phyloP scores from a whole-genome alignment of 2,888 invertebrate species.

The Cataglyphis albicans region DNA sequence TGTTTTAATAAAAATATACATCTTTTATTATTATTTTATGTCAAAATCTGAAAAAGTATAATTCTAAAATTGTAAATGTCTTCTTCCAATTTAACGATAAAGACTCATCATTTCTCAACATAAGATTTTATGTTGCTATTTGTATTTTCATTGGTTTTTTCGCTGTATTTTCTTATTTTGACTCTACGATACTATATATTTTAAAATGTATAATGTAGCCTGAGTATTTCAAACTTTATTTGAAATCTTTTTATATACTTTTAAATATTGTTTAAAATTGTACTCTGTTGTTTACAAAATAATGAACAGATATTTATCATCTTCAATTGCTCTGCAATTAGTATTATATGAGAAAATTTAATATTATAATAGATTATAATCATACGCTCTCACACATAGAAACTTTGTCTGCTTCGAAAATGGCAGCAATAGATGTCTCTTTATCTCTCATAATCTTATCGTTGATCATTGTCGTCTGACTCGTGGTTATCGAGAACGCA shows the following conservation, averaged over 20 bases:
- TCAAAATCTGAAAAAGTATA: neutral
- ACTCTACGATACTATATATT: neutral
- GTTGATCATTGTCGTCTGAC: conserved; percentile 36
- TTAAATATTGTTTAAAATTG: neutral
- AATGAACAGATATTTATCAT: neutral
- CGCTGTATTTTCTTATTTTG: neutral
- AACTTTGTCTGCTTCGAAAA: conserved; percentile 1
- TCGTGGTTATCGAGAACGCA: conserved; percentile 35
- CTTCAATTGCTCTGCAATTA: neutral
- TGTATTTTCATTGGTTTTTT: neutral
- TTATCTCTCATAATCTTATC: conserved; percentile 55
- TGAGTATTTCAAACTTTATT: conserved; percentile 1
- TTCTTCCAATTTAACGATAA: neutral
- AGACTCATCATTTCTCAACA: neutral
- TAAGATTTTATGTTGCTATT: neutral
- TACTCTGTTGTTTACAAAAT: neutral
- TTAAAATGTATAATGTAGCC: neutral
- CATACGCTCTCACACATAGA: neutral
- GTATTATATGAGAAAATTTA: neutral
- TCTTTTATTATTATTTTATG: neutral
- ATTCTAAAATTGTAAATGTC: neutral
- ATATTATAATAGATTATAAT: conserved; percentile 16
- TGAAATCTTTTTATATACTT: neutral
- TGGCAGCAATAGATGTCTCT: conserved; percentile 39
- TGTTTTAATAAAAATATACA: conserved; percentile 3